Evolutionary conservation across 2,888 invertebrate genomes (phyloP).

Genomic region (Apodemia hepburni): DNA sequence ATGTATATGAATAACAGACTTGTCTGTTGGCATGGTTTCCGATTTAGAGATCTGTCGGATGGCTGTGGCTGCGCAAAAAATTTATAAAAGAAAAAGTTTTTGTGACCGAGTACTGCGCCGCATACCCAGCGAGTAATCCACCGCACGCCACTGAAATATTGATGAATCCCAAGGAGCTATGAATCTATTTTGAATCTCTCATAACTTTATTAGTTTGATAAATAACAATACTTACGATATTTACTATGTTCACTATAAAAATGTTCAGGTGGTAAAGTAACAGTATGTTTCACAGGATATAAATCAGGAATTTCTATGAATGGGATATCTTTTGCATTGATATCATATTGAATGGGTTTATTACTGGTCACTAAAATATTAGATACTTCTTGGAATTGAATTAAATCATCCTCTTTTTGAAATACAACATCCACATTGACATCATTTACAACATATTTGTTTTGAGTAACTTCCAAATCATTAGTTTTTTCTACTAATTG

Average conservation of each 20-base stretch:
- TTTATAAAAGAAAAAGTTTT: no score
- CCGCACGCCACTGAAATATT: no score
- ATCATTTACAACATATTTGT: slow-evolving; percentile 81
- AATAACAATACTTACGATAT: slow-evolving; percentile 83
- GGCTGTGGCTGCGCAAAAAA: no score
- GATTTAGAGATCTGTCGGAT: no score
- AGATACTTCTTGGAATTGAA: slow-evolving; percentile 83
- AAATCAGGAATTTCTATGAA: slow-evolving; percentile 84
- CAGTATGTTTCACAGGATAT: slow-evolving; percentile 86
- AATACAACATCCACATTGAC: slow-evolving; percentile 78
- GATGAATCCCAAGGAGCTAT: no score
- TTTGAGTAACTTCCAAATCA: slow-evolving; percentile 73
- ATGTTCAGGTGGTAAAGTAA: slow-evolving; percentile 82
- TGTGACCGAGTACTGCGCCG: no score
- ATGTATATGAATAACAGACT: no score
- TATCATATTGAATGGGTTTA: slow-evolving; percentile 79
- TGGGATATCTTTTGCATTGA: slow-evolving; percentile 66
- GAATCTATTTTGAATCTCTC: no score
- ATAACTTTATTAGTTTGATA: no score
- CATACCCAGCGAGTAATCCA: no score
- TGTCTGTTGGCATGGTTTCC: no score
- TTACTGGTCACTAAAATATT: slow-evolving; percentile 84
- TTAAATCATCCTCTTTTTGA: slow-evolving; percentile 79
- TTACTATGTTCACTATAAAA: slow-evolving; percentile 82
- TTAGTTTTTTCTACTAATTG: slow-evolving; percentile 84